Conservation (phyloP, 2,113 vertebrate genomes). For the Tenebrosternarchus preto region DNA sequence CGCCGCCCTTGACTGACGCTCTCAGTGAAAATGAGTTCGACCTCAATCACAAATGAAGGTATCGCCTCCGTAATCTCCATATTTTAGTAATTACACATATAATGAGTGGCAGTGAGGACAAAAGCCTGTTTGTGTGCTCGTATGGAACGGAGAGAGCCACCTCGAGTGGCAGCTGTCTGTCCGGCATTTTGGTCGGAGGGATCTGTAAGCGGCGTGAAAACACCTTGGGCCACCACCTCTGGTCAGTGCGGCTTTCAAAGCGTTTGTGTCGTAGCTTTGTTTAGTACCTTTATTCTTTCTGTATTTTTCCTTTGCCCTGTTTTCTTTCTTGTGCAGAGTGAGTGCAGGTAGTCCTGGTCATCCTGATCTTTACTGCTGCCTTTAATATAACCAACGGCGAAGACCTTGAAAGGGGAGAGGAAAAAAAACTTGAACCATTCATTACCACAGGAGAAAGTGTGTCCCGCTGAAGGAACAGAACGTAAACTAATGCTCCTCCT, state of each 20-base stretch:
- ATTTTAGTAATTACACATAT: conserved; percentile 69
- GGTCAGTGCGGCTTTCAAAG: conserved; percentile 26
- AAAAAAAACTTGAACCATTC: conserved; percentile 67
- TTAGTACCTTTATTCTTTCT: conserved; percentile 24
- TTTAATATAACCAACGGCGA: conserved; percentile 55
- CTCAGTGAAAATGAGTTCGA: conserved; percentile 64
- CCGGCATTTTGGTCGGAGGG: conserved; percentile 65
- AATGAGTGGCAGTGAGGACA: conserved; percentile 67
- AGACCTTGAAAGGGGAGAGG: conserved; percentile 72
- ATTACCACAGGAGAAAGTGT: conserved; percentile 62
- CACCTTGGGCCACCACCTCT: conserved; percentile 41
- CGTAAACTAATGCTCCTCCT: conserved; percentile 72
- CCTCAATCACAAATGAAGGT: conserved; percentile 56
- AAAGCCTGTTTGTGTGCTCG: conserved; percentile 54
- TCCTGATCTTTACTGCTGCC: conserved; percentile 43
- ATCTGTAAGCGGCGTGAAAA: conserved; percentile 58
- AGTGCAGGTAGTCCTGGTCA: too few relatives aligned
- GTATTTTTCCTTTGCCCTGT: too few relatives aligned
- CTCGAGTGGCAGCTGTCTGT: conserved; percentile 66
- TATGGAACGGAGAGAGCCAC: conserved; percentile 64
- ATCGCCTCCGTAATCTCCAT: conserved; percentile 59
- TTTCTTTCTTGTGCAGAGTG: conserved; percentile 9
- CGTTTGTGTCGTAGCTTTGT: conserved; percentile 66
- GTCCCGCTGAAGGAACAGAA: conserved; percentile 66
- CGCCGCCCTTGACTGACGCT: conserved; percentile 75